A percentile compares a stretch with the other conserved stretches of the same genome.
phyloP scores from a whole-genome alignment of 92 coral and sea anemone genomes.

The Pocillopora grandis region DNA sequence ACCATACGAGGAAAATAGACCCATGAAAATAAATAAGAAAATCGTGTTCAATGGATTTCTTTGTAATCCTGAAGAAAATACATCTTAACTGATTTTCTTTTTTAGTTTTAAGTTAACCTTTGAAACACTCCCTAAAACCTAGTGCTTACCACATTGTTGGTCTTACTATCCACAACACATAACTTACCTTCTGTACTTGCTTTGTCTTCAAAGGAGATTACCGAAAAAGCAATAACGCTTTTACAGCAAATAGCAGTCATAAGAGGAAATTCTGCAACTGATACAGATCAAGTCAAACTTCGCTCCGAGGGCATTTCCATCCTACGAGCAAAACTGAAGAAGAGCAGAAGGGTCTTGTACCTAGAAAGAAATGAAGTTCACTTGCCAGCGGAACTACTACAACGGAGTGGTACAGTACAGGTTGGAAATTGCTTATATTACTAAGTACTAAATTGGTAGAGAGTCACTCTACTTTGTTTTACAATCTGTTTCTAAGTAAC shows the following conservation, averaged over 20 bases:
- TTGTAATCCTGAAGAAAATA: too few species aligned
- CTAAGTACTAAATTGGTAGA: too few species aligned
- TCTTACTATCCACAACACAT: not conserved
- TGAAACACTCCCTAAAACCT: too few species aligned
- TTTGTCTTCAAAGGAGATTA: not conserved
- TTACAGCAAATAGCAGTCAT: not conserved
- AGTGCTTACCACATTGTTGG: too few species aligned
- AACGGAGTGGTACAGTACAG: slow-evolving; percentile 9
- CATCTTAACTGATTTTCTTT: too few species aligned
- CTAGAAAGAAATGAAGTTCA: not conserved
- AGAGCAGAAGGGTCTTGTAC: not conserved
- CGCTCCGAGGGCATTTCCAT: not conserved
- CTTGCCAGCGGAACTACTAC: not conserved
- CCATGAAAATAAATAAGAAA: too few species aligned
- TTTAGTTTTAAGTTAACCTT: too few species aligned
- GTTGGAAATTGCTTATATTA: not conserved
- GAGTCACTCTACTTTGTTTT: too few species aligned
- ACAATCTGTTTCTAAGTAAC: too few species aligned
- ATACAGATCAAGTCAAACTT: not conserved
- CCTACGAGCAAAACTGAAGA: slow-evolving; percentile 6
- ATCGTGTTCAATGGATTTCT: too few species aligned
- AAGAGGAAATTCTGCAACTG: not conserved
- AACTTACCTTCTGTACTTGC: not conserved
- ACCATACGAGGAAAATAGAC: too few species aligned
- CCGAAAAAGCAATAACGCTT: not conserved